Evolutionary conservation across 1,140 invertebrate genomes (phyloP).

Genomic region (Brachionus plicatilis): DNA sequence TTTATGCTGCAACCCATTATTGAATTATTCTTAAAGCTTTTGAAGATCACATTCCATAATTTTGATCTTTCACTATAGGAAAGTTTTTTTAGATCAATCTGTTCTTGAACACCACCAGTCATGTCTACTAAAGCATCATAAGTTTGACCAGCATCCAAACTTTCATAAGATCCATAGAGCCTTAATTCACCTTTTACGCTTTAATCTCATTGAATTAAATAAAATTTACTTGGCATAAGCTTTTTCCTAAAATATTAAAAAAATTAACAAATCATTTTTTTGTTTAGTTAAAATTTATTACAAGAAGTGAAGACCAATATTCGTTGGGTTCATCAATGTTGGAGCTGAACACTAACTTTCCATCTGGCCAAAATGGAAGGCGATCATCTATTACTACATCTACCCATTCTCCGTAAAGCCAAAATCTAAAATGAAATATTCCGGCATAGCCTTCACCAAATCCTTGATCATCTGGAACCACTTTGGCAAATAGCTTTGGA

Average conservation of each 20-base stretch:
- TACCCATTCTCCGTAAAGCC: conserved; percentile 71
- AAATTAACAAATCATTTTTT: neutral
- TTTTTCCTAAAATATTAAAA: conserved; percentile 60
- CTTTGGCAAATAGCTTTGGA: conserved; percentile 64
- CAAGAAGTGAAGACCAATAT: conserved; percentile 72
- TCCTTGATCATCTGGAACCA: conserved; percentile 66
- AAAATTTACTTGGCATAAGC: conserved; percentile 57
- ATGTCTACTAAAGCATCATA: conserved; percentile 50
- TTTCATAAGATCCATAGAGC: conserved; percentile 50
- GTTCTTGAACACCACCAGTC: conserved; percentile 51
- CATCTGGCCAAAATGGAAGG: conserved; percentile 63
- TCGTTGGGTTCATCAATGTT: conserved; percentile 66
- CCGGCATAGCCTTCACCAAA: conserved; percentile 60
- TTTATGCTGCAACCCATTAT: conserved; percentile 36
- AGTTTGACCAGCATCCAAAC: conserved; percentile 50
- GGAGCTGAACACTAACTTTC: conserved; percentile 65
- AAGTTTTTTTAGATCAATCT: conserved; percentile 50
- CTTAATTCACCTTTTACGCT: conserved; percentile 44
- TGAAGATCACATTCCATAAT: conserved; percentile 18
- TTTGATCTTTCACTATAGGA: conserved; percentile 56
- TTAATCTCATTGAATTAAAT: conserved; percentile 54
- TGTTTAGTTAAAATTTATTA: conserved; percentile 58
- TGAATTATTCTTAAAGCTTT: neutral
- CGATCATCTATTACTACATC: conserved; percentile 72
- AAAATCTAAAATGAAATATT: conserved; percentile 66